Evolutionary conservation across 1,140 invertebrate genomes (phyloP), one percentile per base, ranked within the genome.

Genomic region (Leucophenga varia): DNA sequence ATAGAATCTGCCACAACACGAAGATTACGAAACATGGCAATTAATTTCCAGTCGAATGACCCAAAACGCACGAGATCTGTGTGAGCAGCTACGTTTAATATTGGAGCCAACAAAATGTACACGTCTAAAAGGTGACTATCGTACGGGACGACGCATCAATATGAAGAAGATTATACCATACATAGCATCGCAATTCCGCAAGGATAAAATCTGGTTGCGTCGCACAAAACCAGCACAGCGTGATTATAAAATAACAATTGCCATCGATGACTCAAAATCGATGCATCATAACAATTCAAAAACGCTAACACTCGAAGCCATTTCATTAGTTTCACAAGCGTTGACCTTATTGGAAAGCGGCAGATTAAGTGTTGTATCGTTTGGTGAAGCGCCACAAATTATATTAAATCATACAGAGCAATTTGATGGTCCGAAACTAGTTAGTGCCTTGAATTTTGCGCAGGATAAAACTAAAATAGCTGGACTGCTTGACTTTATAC

Each of bases 91-190:
- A 20, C 79, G 96, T 39, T 79, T 99, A 0, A 89, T 99, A 30
- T 78, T 99, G 12, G 95, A 99, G 79, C 97, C 97, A 1, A 96
- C 94, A 0, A 87, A 93, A 63, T 89, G 93, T 1, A 89, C 94
- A 0, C 86, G 93, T 55, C 77, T 97, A 7, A 91, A 90, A 77
- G 84, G 84, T 16, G 97, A 99, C 76, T 99, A 96, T 72, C 83
- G 94, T 47, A 98, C 94, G 2, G 97, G 97, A 5, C 92, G 94
- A 57, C 81, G 97, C 21, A 88, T 99, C 14, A 99, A 99, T 76
- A 99, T 99, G 96, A 83, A 95, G 35, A 95, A 96, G 76, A 88
- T 96, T 2, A 97, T 99, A 67, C 91, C 95, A 0, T 99, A 98
- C 75, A 97, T 99, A 61, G 97, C 97, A 6, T 98, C 95, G 61